Base-by-base conservation (phyloP, 2,888 invertebrate species). In the Acanthacorydalis orientalis region DNA sequence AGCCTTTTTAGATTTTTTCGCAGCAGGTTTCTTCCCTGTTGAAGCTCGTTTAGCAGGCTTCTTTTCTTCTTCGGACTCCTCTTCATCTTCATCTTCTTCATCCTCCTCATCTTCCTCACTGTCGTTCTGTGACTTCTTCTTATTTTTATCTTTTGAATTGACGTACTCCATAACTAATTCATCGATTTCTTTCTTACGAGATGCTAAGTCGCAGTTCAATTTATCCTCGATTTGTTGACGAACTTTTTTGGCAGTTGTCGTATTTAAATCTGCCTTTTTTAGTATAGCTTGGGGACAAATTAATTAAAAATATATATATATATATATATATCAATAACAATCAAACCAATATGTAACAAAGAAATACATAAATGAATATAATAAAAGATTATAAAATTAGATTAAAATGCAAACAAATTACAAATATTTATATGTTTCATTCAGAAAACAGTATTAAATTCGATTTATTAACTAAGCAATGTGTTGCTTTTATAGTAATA, bases 181-280 rank as follows among this genome's bases (percentile, higher is more conserved):
- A 61, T 91, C 89, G n/a, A 93, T 85, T 63, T 88, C 78, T 61
- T 85, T 82, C 66, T 86, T 90, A 57, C 88, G 83, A 43, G 65
- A 75, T 7, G 79, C 68, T 42, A 95, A 70, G 56, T 90, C 86
- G 44, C 78, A 71, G 35, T 79, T 81, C 8, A 91, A 72, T 57
- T 83, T 82, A 55, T 83, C 78, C 64, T 93, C 90, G 53, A 95
- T 68, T 59, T 85, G 80, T 62, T 82, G 80, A 42, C 92, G 78
- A 12, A 95, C 89, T 64, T 88, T 88, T 62, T 92, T 93, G 7
- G 89, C 83, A 4, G 93, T 87, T 53, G 86, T 83, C 47, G 80
- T 77, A 8, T 81, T 76, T 16, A 93, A 73, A 62, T 93, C 87
- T 8, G 90, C 89, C 64, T 81, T 82, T 67, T 89, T 83, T 31